Evolutionary conservation across 2,888 invertebrate genomes (phyloP), one percentile per base, ranked within the genome.

Genomic region (Himalopsyche tibetana): DNA sequence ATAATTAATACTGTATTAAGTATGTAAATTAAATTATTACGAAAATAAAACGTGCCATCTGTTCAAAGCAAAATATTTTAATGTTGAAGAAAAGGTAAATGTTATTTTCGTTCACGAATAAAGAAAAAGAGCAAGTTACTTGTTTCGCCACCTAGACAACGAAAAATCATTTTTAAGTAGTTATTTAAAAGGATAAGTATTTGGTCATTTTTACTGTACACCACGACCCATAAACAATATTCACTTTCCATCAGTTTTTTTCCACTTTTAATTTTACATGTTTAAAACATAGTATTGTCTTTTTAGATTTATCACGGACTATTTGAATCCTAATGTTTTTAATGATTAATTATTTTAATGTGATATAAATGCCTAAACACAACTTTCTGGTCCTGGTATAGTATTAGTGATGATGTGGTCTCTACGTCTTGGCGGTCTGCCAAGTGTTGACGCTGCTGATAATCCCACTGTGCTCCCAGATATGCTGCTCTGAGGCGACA

Each of bases 311-410:
- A 38, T 40, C 19, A 19, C 55, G 45, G 6, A 81, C 81, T 42
- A 42, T 19, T 80, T 4, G 36, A 17, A 51, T 81, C 55, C 81
- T 63, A n/a, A 63, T 19, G 63, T 63, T 28, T 63, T 56, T 55
- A 9, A 17, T 55, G 80, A 80, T 36, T 80, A 80, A 17, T 80
- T 80, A 51, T 81, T 12, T 40, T 80, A 17, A 81, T 17, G 28
- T 81, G 36, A 51, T 81, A 51, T 28, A n/a, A 81, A 81, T 81
- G 55, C 81, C 81, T 87, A 97, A 91, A 97, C 97, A 93, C 97
- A 97, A 93, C 97, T 97, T 91, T 97, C 97, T 74, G 97, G 97
- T 87, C 97, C 97, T 51, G 97, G 97, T 91, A 97, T 94, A 89
- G 96, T 95, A 91, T 97, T 97, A 83, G 97, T 96, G 90, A 97